Base-by-base conservation (phyloP, 1,140 invertebrate species). In the Drosophila cardini region DNA sequence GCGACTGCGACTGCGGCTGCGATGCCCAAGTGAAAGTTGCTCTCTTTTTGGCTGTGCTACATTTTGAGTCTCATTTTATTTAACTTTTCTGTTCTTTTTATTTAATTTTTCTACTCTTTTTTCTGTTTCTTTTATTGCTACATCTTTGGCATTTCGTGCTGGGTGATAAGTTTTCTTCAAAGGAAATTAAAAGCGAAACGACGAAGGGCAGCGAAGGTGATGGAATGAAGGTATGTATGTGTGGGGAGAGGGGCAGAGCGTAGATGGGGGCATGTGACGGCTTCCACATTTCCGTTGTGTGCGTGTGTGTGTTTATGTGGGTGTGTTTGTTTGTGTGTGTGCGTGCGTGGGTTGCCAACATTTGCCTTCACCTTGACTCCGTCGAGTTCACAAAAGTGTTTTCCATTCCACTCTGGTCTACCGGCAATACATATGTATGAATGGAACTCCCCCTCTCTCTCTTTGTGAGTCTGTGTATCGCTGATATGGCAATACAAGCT, bases 181-280 rank as follows among this genome's bases (percentile, higher is more conserved):
- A 75, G 72, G 72, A 75, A 75, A 75, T 75, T 71, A 75, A 75
- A 75, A 75, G 67, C 72, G 67, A 71, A 71, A 60, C 60, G 72
- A 64, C 38, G 21, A 32, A 50, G 60, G 52, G 45, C 38, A 60
- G 64, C 58, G 58, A 53, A 58, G 55, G 50, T 9, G 52, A 30
- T 26, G 21, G 16, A 45, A n/a, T 38, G 32, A 18, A 40, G 30
- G 36, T 30, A 13, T 16, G 26, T 52, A 21, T 42, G 45, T 4
- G 40, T 53, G 58, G 53, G 43, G 38, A 53, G 8, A 36, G 2
- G 64, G 16, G 18, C 2, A 0, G n/a, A 4, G 15, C 1, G 52
- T 11, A 7, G 42, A 15, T 0, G 36, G 13, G 16, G 10, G 15
- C 9, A 11, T 7, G 56, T 13, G 43, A 26, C 46, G 56, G 67